Conservation (phyloP, 2,888 invertebrate species). For the Xestia xanthographa region DNA sequence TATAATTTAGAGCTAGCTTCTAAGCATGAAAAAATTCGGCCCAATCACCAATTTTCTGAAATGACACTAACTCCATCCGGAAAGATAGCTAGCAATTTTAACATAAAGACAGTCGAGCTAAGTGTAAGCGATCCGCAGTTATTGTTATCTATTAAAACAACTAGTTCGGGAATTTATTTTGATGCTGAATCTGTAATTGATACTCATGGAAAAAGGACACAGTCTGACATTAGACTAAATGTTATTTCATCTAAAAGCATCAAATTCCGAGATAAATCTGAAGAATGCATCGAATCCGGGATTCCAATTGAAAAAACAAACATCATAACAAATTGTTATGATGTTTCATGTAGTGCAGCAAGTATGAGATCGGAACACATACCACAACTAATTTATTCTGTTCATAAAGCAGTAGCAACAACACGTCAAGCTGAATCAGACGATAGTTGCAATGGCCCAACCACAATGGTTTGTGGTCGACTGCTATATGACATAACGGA, state of each 20-base stretch:
- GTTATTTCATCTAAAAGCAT: neutral
- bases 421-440: slow-evolving; percentile 66
- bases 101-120: slow-evolving; percentile 72
- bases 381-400: slow-evolving; percentile 61
- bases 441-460: slow-evolving; percentile 65
- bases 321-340: neutral
- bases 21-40: slow-evolving; percentile 44
- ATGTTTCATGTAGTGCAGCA: slow-evolving; percentile 6
- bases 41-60: slow-evolving; percentile 55
- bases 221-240: neutral
- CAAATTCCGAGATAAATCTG: slow-evolving; percentile 14
- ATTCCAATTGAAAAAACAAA: neutral
- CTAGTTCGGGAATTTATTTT: slow-evolving; percentile 70
- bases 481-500: slow-evolving; percentile 37
- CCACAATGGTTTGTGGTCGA: slow-evolving; percentile 74
- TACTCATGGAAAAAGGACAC: slow-evolving; percentile 10
- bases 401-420: slow-evolving; percentile 65
- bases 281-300: neutral
- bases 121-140: slow-evolving; percentile 62
- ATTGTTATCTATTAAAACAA: slow-evolving; percentile 65
- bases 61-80: slow-evolving; percentile 70
- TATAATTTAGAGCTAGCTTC: slow-evolving; percentile 18
- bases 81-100: slow-evolving; percentile 70
- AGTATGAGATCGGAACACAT: slow-evolving; percentile 48
- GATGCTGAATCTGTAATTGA: slow-evolving; percentile 47